phyloP scores from a whole-genome alignment of 2,888 invertebrate species.

The Oxycera nigricornis region DNA sequence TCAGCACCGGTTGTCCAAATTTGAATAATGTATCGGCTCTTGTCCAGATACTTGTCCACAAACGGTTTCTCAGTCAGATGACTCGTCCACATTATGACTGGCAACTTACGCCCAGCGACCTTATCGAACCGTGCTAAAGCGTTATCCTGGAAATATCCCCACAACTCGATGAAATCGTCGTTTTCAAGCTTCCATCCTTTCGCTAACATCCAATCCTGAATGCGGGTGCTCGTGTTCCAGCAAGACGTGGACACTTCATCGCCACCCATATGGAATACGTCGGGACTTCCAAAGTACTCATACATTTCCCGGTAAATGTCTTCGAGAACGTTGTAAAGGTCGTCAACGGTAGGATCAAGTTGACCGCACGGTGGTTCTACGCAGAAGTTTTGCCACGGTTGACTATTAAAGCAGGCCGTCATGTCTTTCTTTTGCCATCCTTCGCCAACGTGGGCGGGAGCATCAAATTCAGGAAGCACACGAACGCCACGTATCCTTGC shows the following conservation, averaged over 20 bases:
- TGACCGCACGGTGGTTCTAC: constrained; percentile 89
- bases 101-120: constrained; percentile 64
- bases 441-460: constrained; percentile 88
- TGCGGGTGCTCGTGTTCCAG: constrained; percentile 76
- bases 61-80: constrained; percentile 73
- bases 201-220: constrained; percentile 73
- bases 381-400: constrained; percentile 75
- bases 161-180: constrained; percentile 71
- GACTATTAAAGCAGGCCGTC: constrained; percentile 74
- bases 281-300: constrained; percentile 63
- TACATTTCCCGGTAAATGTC: constrained; percentile 81
- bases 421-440: constrained; percentile 79
- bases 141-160: constrained; percentile 75
- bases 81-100: constrained; percentile 82
- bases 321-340: constrained; percentile 72
- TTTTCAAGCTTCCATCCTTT: constrained; percentile 69
- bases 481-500: constrained; percentile 80
- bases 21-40: constrained; percentile 81
- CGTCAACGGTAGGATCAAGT: constrained; percentile 75
- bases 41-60: constrained; percentile 71
- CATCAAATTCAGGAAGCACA: constrained; percentile 90
- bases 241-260: constrained; percentile 76
- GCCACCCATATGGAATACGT: constrained; percentile 89
- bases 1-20: constrained; percentile 79
- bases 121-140: constrained; percentile 57